phyloP scores from a whole-genome alignment of 2,797 vertebrate genomes.

The Caiman crocodilus region DNA sequence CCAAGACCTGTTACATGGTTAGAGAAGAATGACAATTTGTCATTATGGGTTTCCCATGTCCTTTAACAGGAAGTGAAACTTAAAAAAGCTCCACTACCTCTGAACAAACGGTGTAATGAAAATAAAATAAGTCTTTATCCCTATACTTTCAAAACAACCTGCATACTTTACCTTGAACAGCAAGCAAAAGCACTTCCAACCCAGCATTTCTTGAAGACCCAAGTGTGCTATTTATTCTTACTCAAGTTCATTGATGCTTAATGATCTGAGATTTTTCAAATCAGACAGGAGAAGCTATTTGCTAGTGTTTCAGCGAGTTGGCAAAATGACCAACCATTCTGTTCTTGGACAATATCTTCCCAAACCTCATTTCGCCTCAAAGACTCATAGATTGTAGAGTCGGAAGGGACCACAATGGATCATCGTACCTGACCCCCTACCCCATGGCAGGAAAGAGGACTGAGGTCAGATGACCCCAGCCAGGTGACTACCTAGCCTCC shows the following conservation, averaged over 20 bases:
- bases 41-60: conserved; percentile 6
- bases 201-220: not conserved
- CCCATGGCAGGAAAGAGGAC: no score
- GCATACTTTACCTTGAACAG: not conserved
- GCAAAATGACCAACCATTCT: not conserved
- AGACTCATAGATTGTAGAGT: no score
- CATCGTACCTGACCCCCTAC: no score
- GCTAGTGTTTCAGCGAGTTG: not conserved
- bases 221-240: not conserved
- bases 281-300: not conserved
- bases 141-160: not conserved
- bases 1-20: conserved; percentile 1
- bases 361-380: not conserved
- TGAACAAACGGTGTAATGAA: not conserved
- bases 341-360: not conserved
- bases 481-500: no score
- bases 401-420: no score
- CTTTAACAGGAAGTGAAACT: not conserved
- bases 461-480: no score
- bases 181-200: not conserved
- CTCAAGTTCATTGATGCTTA: not conserved
- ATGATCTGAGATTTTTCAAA: not conserved
- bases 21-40: not conserved
- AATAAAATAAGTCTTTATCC: not conserved
- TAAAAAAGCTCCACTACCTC: not conserved